Evolutionary conservation across 2,797 vertebrate genomes (phyloP), one percentile per base, ranked within the genome.

Genomic region (Danio albolineatus): DNA sequence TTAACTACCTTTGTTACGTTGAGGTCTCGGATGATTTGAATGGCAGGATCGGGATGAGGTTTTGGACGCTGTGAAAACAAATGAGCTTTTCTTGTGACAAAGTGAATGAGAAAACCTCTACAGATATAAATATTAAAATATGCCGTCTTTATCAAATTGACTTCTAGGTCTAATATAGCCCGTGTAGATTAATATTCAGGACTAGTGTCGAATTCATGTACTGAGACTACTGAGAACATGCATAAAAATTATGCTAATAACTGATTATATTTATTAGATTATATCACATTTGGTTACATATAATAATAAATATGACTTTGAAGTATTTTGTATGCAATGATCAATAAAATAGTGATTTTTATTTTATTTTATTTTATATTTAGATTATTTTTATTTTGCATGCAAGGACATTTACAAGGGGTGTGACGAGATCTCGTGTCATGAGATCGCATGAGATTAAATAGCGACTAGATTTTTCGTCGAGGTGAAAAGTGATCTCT

Each of bases 1-100:
- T 92, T 92, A 91, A 87, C 83, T 83, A 83, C 59, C 84, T 85
- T 62, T 79, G 86, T 87, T 87, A 86, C 85, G 28, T 78, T 12
- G 3, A 71, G 86, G 84, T 76, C 78, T 67, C 86, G 84, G 85
- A 36, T 88, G 87, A 66, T 72, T 73, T 61, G 56, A 79, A 51
- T 71, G 83, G 81, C 78, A 67, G 66, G 48, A 73, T 75, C 41
- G 16, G n/a, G 80, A 61, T 44, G 41, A 62, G 13, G 81, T 77
- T n/a, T 78, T 77, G 59, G 76, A 3, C 17, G n/a, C 7, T 53
- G 16, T 61, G 10, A 61, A 89, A 88, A 84, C 72, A 89, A 90
- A 89, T 89, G 51, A 89, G 86, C 43, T 49, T 76, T 78, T 81
- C 85, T 86, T 66, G 44, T 84, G 12, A 78, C 66, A 8, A 36